phyloP scores from a whole-genome alignment of 2,113 vertebrate species.

The Pseudolaguvia tuberculata region DNA sequence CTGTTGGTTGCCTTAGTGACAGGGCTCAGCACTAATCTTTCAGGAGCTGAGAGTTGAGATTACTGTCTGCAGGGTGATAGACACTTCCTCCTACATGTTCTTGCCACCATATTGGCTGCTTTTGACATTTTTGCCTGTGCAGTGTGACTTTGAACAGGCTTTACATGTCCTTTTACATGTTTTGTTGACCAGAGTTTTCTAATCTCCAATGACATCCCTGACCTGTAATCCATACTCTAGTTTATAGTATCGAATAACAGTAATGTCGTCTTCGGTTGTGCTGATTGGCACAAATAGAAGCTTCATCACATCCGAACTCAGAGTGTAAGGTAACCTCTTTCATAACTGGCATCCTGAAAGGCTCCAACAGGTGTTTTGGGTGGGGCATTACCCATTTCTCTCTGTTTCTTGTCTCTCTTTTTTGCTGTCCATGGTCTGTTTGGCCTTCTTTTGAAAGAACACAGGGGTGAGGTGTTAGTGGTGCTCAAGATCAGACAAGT shows the following conservation, averaged over 20 bases:
- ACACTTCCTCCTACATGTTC: constrained; percentile 76
- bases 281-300: too few relatives aligned
- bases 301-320: too few relatives aligned
- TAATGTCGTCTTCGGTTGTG: not conserved
- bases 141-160: constrained; percentile 25
- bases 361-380: constrained; percentile 83
- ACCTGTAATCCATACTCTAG: not conserved
- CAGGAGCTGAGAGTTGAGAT: constrained; percentile 85
- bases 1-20: constrained; percentile 95
- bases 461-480: constrained; percentile 78
- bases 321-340: constrained; percentile 73
- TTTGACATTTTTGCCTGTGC: constrained; percentile 6
- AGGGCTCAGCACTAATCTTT: constrained; percentile 88
- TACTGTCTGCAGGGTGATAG: constrained; percentile 88
- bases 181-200: not conserved
- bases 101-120: constrained; percentile 18
- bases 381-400: constrained; percentile 60
- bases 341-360: constrained; percentile 75
- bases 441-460: constrained; percentile 74
- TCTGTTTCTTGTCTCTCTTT: constrained; percentile 39
- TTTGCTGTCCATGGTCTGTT: constrained; percentile 46
- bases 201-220: not conserved
- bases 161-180: constrained; percentile 40
- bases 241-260: not conserved
- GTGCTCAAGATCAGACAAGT: constrained; percentile 82